phyloP scores from a whole-genome alignment of 2,888 invertebrate species.

The Microctonus aethiopoides region DNA sequence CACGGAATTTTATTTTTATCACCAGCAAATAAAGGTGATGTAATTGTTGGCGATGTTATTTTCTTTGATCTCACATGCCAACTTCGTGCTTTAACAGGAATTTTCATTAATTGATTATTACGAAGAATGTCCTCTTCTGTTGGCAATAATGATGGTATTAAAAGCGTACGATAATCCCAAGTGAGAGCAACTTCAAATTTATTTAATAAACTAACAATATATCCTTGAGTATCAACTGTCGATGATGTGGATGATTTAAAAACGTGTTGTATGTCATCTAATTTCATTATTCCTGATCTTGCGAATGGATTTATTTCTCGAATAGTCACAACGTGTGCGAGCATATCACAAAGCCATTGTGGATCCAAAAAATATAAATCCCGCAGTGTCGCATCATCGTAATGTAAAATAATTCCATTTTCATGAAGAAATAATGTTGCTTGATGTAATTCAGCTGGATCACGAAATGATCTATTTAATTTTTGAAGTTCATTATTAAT shows the following conservation, averaged over 20 bases:
- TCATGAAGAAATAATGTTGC: slow-evolving; percentile 98
- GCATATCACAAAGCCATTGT: slow-evolving; percentile 98
- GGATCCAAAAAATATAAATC: slow-evolving; percentile 97
- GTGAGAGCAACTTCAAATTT: slow-evolving; percentile 98
- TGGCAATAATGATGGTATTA: slow-evolving; percentile 92
- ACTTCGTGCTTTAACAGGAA: slow-evolving; percentile 75
- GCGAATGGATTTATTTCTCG: slow-evolving; percentile 98
- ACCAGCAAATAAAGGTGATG: slow-evolving; percentile 38
- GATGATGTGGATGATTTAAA: slow-evolving; percentile 89
- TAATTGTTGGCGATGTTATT: slow-evolving; percentile 67
- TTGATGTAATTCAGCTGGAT: slow-evolving; percentile 90
- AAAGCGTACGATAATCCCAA: slow-evolving; percentile 90
- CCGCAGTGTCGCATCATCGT: slow-evolving; percentile 92
- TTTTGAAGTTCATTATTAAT: slow-evolving; percentile 72
- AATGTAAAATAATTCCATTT: slow-evolving; percentile 95
- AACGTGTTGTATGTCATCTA: slow-evolving; percentile 90
- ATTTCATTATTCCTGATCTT: slow-evolving; percentile 89
- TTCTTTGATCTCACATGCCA: slow-evolving; percentile 76
- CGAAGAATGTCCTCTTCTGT: slow-evolving; percentile 75
- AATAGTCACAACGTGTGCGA: slow-evolving; percentile 96
- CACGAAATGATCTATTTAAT: slow-evolving; percentile 82
- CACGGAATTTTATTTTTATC: slow-evolving; percentile 62
- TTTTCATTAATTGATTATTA: slow-evolving; percentile 64
- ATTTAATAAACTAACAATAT: slow-evolving; percentile 90
- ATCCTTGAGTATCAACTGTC: slow-evolving; percentile 77